Percentiles rank a stretch among this genome's conserved stretches.
These are phyloP conservation scores for Leptarthrus brevirostris DNA, from an alignment of 2,888 invertebrate genomes.

Conservation along the genomic window DNA sequence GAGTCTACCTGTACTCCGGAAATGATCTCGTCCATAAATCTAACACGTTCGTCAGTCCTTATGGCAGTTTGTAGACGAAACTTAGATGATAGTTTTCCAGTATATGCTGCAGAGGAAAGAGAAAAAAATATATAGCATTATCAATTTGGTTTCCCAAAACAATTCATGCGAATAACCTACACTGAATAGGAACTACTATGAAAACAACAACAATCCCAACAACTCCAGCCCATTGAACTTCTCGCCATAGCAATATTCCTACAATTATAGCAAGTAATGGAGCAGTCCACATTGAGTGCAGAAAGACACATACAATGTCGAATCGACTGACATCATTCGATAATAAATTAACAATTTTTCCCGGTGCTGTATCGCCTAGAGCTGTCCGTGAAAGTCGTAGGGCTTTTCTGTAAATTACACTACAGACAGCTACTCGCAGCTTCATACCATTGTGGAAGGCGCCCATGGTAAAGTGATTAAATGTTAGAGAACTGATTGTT, in stretches of 20 bases:
- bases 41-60: slow-evolving; percentile 79
- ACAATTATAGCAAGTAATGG: slow-evolving; percentile 76
- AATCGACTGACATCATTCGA: slow-evolving; percentile 90
- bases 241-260: slow-evolving; percentile 75
- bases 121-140: slow-evolving; percentile 38
- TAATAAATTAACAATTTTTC: slow-evolving; percentile 87
- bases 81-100: slow-evolving; percentile 59
- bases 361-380: slow-evolving; percentile 84
- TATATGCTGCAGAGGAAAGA: slow-evolving; percentile 59
- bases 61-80: slow-evolving; percentile 69
- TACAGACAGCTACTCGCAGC: slow-evolving; percentile 83
- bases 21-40: slow-evolving; percentile 81
- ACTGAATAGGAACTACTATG: slow-evolving; percentile 81
- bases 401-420: slow-evolving; percentile 87
- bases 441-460: slow-evolving; percentile 85
- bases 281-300: slow-evolving; percentile 86
- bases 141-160: background rate
- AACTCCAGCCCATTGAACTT: slow-evolving; percentile 75
- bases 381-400: slow-evolving; percentile 75
- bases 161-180: slow-evolving; percentile 63
- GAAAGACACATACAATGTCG: slow-evolving; percentile 78
- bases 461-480: slow-evolving; percentile 76
- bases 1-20: slow-evolving; percentile 73
- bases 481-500: slow-evolving; percentile 65
- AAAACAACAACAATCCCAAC: slow-evolving; percentile 79